Conservation (phyloP, 2,888 invertebrate genomes). For the Chloromyia formosa region DNA sequence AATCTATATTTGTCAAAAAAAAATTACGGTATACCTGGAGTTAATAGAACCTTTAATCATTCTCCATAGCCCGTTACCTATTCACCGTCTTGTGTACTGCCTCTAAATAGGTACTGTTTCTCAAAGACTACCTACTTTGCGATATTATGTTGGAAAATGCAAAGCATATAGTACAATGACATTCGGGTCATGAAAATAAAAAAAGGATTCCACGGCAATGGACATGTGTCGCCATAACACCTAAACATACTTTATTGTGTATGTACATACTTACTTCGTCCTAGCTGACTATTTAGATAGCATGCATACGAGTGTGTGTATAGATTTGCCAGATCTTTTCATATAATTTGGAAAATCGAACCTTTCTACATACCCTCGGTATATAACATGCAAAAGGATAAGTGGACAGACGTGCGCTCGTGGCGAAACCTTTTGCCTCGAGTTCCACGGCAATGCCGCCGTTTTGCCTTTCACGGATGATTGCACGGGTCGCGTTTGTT, state of each 20-base stretch:
- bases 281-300: slow-evolving; percentile 32
- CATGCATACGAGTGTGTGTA: neutral
- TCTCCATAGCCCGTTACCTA: too few relatives aligned
- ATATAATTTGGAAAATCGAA: slow-evolving; percentile 31
- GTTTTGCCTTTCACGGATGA: slow-evolving; percentile 36
- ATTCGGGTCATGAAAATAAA: too few relatives aligned
- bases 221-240: slow-evolving; percentile 20
- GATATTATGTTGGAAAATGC: too few relatives aligned
- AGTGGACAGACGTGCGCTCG: slow-evolving; percentile 22
- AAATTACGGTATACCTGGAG: too few relatives aligned
- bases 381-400: slow-evolving; percentile 30
- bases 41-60: too few relatives aligned
- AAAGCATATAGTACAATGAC: too few relatives aligned
- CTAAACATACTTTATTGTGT: neutral
- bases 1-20: too few relatives aligned
- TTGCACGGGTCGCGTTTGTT: slow-evolving; percentile 38
- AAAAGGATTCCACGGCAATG: slow-evolving; percentile 23
- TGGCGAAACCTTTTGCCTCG: slow-evolving; percentile 28
- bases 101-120: too few relatives aligned
- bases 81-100: too few relatives aligned
- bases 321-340: slow-evolving; percentile 28
- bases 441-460: slow-evolving; percentile 12
- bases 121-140: too few relatives aligned
- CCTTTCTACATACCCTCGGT: slow-evolving; percentile 24
- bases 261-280: slow-evolving; percentile 6